Evolutionary conservation across 2,113 vertebrate genomes (phyloP), one percentile per base, ranked within the genome.

Genomic region (Propithecus coquereli): DNA sequence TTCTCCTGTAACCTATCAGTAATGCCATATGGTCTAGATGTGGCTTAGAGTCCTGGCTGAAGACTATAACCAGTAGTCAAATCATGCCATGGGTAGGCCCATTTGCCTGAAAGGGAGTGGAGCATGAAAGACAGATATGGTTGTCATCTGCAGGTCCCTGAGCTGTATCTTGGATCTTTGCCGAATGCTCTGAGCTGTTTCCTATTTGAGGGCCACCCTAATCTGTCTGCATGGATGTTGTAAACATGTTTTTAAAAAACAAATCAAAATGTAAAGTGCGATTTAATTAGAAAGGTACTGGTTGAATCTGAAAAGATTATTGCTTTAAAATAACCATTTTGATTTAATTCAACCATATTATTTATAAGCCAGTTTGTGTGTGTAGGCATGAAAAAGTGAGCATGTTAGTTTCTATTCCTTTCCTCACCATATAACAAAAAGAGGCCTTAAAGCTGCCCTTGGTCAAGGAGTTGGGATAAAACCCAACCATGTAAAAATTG

Each of bases 321-420:
- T 91, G 71, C 82, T 90, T 91, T 79, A 84, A 90, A 86, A 68
- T 94, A 94, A 18, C 17, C 25, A 81, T 27, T 61, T 91, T 61
- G n/a, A 37, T n/a, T 68, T 45, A 89, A 71, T 85, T 95, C 32
- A 84, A 34, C 14, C 22, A 43, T 32, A 79, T 68, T 63, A 30
- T 25, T 80, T 45, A 88, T 87, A 45, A 84, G 34, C 57, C 57
- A 82, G 5, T 93, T 83, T 86, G 50, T 66, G 11, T 52, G 22
- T 34, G 2, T 76, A 65, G 54, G 57, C 66, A 66, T 79, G 34
- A 63, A 86, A 65, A 90, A 37, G 6, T 27, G 25, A 27, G 5
- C 37, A 20, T 34, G 25, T 79, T 71, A 61, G 2, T 65, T 90
- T 11, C 57, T 87, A 0, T 81, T 85, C 16, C 32, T 76, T 87